Evolutionary conservation across 2,797 vertebrate species (phyloP).

Genomic region (Siniperca undulata): DNA sequence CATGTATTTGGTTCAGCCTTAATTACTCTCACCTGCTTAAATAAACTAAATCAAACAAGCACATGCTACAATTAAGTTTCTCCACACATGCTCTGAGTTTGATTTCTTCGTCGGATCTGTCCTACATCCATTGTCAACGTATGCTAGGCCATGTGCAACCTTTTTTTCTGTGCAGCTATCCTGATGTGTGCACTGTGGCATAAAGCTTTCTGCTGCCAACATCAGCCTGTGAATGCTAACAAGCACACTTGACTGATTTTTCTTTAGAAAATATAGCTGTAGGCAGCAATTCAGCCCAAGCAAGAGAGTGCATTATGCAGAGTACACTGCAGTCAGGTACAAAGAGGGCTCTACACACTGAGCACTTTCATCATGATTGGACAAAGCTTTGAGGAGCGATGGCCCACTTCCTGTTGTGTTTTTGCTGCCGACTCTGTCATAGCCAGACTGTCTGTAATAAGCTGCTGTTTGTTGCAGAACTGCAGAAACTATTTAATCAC

Average conservation of each 20-base stretch:
- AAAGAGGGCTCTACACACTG: neutral
- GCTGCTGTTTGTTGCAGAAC: neutral
- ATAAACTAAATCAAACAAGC: neutral
- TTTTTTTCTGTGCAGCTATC: neutral
- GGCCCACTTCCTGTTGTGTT: conserved; percentile 17
- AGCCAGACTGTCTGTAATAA: neutral
- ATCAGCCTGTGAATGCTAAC: conserved; percentile 31
- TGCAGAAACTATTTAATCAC: neutral
- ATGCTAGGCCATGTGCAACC: neutral
- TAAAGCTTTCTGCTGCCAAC: conserved; percentile 29
- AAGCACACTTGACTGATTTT: conserved; percentile 37
- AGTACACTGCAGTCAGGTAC: neutral
- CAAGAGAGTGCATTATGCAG: neutral
- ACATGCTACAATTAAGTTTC: neutral
- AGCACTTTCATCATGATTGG: neutral
- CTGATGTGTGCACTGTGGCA: conserved; percentile 11
- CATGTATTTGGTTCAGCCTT: neutral
- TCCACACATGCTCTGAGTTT: neutral
- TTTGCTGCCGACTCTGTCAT: neutral
- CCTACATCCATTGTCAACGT: neutral
- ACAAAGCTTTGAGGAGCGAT: neutral
- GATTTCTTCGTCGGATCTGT: neutral
- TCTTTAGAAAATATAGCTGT: conserved; percentile 19
- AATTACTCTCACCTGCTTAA: neutral
- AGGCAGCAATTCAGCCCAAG: conserved; percentile 4